These are phyloP conservation scores for Premnoplex brunnescens DNA, from an alignment of 2,797 vertebrate species.

Conservation along the genomic window DNA sequence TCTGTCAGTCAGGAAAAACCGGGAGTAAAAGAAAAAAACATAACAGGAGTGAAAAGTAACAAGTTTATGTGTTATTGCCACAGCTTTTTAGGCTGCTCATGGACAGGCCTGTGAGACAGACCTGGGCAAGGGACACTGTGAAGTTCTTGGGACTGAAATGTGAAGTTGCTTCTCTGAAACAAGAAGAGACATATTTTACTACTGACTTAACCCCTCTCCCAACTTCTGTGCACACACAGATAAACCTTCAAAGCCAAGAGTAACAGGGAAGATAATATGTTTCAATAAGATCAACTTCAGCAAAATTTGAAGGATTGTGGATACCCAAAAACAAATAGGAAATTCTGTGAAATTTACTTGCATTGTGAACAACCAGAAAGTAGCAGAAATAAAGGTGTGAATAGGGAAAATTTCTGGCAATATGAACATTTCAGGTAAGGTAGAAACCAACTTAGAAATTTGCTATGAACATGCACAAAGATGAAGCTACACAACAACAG, in stretches of 20 bases:
- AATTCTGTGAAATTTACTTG: neutral
- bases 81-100: neutral
- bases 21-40: neutral
- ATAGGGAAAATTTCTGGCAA: neutral
- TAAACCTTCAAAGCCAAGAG: neutral
- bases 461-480: neutral
- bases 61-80: neutral
- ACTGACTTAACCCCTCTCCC: neutral
- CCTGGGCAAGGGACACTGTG: neutral
- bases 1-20: neutral
- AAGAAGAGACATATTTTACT: neutral
- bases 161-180: neutral
- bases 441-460: neutral
- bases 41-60: neutral
- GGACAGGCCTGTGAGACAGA: neutral
- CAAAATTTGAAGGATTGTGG: neutral
- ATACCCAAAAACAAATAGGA: neutral
- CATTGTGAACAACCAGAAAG: neutral
- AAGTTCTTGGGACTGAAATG: neutral
- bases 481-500: neutral
- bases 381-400: neutral
- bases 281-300: neutral
- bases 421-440: neutral
- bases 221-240: neutral
- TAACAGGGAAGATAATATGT: rapidly evolving